These are phyloP conservation scores for Pleuronectes platessa DNA, from an alignment of 2,113 vertebrate genomes.

Conservation along the genomic window DNA sequence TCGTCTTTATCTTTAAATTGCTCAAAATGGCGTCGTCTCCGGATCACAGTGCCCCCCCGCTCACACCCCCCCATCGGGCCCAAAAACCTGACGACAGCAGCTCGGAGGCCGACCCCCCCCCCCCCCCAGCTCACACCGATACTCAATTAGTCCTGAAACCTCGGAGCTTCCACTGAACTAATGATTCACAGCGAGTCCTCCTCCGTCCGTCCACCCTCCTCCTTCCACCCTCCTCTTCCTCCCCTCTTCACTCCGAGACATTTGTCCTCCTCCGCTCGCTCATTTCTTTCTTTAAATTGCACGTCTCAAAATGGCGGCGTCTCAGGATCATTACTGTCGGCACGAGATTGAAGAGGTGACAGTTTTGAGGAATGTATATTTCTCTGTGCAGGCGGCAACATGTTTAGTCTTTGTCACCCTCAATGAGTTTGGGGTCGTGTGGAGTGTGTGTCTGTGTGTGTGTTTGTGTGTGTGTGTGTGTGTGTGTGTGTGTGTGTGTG, in stretches of 20 bases:
- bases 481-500: constrained; percentile 1
- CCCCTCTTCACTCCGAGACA: constrained; percentile 22
- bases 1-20: too few relatives aligned
- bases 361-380: constrained; percentile 68
- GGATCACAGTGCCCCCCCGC: too few relatives aligned
- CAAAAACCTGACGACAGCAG: constrained; percentile 64
- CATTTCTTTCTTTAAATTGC: constrained; percentile 71
- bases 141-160: constrained; percentile 80
- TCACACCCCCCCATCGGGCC: too few relatives aligned
- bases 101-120: constrained; percentile 55
- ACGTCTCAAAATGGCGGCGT: constrained; percentile 63
- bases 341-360: constrained; percentile 70
- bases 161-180: constrained; percentile 65
- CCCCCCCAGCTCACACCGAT: constrained; percentile 57
- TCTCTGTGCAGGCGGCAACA: constrained; percentile 54
- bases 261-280: constrained; percentile 37
- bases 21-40: too few relatives aligned
- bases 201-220: not conserved
- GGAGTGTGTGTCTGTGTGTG: constrained; percentile 10
- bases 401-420: constrained; percentile 71
- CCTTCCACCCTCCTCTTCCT: not conserved
- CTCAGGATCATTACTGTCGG: constrained; percentile 73
- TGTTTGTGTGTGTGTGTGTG: constrained; percentile 8
- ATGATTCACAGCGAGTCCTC: constrained; percentile 62
- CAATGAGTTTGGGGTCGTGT: constrained; percentile 57